These are phyloP conservation scores for Thomomys bottae DNA, from an alignment of 2,113 vertebrate species.

Conservation along the genomic window DNA sequence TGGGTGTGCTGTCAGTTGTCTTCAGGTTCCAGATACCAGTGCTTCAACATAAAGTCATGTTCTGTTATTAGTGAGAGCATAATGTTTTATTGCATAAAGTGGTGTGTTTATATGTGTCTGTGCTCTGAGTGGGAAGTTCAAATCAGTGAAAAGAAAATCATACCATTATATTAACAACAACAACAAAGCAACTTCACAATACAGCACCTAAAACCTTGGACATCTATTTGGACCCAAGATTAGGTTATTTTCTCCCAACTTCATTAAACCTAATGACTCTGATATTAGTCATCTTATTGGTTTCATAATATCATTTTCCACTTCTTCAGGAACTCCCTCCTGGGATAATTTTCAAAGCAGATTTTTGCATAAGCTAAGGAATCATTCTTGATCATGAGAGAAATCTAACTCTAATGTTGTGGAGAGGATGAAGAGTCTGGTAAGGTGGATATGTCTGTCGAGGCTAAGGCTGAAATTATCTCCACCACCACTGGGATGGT, in stretches of 20 bases:
- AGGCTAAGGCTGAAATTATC: neutral
- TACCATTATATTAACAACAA: neutral
- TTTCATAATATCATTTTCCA: neutral
- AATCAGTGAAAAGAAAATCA: neutral
- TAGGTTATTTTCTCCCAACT: neutral
- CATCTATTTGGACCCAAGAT: neutral
- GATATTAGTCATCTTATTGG: neutral
- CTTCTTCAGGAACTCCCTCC: neutral
- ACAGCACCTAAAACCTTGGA: neutral
- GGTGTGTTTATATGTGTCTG: neutral
- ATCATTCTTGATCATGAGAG: neutral
- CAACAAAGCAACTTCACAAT: too few relatives aligned
- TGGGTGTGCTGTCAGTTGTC: neutral
- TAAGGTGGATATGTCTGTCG: neutral
- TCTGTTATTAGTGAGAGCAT: neutral
- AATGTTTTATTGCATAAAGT: too few relatives aligned
- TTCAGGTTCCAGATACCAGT: neutral
- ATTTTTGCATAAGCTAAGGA: neutral
- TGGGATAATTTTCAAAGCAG: neutral
- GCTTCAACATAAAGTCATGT: neutral
- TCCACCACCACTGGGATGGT: neutral
- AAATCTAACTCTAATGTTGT: too few relatives aligned
- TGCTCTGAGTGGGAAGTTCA: neutral
- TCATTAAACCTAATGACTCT: neutral
- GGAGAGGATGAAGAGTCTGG: neutral